Conservation (phyloP, 2,797 vertebrate genomes). For the Intellagama lesueurii region DNA sequence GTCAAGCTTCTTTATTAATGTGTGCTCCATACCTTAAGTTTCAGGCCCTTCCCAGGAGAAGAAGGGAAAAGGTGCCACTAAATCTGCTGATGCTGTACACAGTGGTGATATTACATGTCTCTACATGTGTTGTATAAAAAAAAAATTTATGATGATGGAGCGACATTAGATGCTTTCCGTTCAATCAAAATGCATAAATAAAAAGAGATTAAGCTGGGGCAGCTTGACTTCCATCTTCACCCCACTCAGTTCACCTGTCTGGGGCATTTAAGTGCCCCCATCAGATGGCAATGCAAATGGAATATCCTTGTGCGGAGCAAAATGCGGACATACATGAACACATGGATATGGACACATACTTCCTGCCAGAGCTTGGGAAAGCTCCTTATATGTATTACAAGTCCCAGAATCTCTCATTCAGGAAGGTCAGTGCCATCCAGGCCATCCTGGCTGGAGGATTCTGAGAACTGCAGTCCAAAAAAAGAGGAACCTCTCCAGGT, state of each 20-base stretch:
- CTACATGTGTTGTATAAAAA: background rate
- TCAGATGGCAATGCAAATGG: background rate
- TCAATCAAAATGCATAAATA: conserved; percentile 42
- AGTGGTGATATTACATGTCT: conserved; percentile 14
- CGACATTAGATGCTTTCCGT: conserved; percentile 31
- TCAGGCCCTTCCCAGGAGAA: background rate
- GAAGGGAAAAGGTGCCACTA: conserved; percentile 12
- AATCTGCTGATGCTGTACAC: background rate
- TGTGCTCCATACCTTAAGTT: background rate
- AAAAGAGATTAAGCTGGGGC: background rate
- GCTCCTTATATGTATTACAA: too few species aligned
- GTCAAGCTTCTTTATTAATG: background rate
- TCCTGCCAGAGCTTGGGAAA: too few species aligned
- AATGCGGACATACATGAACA: background rate
- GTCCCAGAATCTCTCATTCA: too few species aligned
- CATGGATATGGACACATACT: background rate
- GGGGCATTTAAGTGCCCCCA: background rate
- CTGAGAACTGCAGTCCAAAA: too few species aligned
- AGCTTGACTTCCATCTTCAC: background rate
- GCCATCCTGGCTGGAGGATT: too few species aligned
- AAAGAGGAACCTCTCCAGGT: background rate
- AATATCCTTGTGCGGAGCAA: too few species aligned
- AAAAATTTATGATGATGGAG: conserved; percentile 27
- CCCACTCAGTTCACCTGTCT: background rate
- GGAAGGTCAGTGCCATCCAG: too few species aligned